phyloP scores from a whole-genome alignment of 2,888 invertebrate genomes.

The Tridacna crocea region DNA sequence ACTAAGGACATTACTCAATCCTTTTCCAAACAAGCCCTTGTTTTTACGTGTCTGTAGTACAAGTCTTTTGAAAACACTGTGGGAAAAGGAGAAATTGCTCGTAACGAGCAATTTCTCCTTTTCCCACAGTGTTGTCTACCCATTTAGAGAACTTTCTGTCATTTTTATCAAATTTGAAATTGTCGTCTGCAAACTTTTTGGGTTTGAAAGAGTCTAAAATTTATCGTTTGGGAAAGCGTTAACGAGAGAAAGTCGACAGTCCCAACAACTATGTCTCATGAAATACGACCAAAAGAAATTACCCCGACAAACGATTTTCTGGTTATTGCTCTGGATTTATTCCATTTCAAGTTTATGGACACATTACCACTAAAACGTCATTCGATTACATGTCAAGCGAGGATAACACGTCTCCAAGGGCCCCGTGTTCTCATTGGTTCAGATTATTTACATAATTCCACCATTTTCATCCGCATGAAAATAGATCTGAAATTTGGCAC shows the following conservation, averaged over 20 bases:
- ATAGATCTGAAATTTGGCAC: neutral
- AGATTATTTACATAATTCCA: neutral
- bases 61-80: too few species aligned
- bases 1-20: too few species aligned
- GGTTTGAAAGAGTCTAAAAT: too few species aligned
- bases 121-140: too few species aligned
- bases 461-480: neutral
- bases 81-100: too few species aligned
- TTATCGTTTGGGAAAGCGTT: too few species aligned
- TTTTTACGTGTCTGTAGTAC: too few species aligned
- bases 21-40: too few species aligned
- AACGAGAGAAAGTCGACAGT: neutral
- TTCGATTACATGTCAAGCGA: constrained; percentile 16
- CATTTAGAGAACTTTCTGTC: too few species aligned
- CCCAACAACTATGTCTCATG: neutral
- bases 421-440: neutral
- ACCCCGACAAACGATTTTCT: neutral
- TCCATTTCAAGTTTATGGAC: neutral
- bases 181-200: too few species aligned
- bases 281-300: neutral
- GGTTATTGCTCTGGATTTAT: neutral
- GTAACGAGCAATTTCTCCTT: too few species aligned
- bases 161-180: too few species aligned
- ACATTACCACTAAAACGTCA: neutral
- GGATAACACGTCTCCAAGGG: constrained; percentile 7